phyloP scores from a whole-genome alignment of 2,113 vertebrate genomes.

The Triplophysa rosa region DNA sequence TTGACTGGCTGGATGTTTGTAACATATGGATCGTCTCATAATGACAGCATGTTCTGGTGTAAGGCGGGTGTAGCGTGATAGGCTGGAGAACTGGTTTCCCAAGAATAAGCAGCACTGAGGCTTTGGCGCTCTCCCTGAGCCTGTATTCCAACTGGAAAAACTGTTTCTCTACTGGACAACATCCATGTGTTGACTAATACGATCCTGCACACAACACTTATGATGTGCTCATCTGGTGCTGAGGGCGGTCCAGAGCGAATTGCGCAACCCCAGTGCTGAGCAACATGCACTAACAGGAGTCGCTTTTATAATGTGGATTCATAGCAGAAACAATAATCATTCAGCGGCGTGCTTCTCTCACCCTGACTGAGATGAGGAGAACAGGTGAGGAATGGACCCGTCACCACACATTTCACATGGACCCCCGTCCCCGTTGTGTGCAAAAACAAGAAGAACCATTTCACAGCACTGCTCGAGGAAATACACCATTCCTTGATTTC shows the following conservation, averaged over 20 bases:
- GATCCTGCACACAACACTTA: slow-evolving; percentile 2
- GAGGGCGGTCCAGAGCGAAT: background rate
- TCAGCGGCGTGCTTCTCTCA: slow-evolving; percentile 40
- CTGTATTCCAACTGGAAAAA: slow-evolving; percentile 31
- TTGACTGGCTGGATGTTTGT: slow-evolving; percentile 32
- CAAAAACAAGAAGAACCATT: background rate
- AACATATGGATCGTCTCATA: slow-evolving; percentile 9
- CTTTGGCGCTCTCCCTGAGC: background rate
- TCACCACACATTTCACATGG: slow-evolving; percentile 41
- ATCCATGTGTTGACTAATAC: slow-evolving; percentile 38
- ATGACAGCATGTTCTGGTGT: slow-evolving; percentile 27
- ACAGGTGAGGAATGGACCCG: slow-evolving; percentile 41
- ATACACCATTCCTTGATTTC: background rate
- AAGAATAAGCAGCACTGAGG: slow-evolving; percentile 8
- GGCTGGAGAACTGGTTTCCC: slow-evolving; percentile 23
- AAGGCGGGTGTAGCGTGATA: slow-evolving; percentile 1
- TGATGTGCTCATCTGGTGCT: slow-evolving; percentile 11
- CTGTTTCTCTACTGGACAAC: slow-evolving; percentile 26
- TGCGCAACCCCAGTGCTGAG: slow-evolving; percentile 31
- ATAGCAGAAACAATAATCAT: slow-evolving; percentile 44
- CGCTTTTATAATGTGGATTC: slow-evolving; percentile 51
- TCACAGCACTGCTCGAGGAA: slow-evolving; percentile 1
- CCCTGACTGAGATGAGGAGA: slow-evolving; percentile 13
- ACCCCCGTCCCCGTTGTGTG: background rate
- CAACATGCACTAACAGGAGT: slow-evolving; percentile 45